These are phyloP conservation scores for Schizotus pectinicornis DNA, from an alignment of 2,888 invertebrate genomes.

Conservation along the genomic window DNA sequence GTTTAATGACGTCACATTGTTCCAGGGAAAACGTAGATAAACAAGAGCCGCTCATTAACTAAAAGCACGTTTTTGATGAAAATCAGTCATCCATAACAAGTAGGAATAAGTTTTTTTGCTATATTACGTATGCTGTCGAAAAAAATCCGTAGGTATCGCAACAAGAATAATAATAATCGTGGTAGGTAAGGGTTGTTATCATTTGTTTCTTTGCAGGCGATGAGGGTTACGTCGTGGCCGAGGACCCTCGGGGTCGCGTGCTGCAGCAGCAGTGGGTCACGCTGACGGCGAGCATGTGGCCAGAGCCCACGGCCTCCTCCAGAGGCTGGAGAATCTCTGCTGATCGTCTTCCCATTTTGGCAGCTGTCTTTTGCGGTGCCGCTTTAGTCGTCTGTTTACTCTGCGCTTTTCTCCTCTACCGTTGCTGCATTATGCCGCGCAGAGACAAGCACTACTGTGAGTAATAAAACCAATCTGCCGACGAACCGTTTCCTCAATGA, in stretches of 20 bases:
- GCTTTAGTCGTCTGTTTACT: slow-evolving; percentile 70
- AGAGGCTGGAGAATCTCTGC: slow-evolving; percentile 58
- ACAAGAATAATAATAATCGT: too few relatives aligned
- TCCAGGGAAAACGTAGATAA: too few relatives aligned
- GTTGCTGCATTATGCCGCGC: slow-evolving; percentile 73
- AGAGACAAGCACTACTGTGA: slow-evolving; percentile 73
- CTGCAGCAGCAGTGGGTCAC: slow-evolving; percentile 63
- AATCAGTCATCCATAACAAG: too few relatives aligned
- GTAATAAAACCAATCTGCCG: slow-evolving; percentile 44
- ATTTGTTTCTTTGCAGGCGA: slow-evolving; percentile 47
- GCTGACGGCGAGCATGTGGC: slow-evolving; percentile 63
- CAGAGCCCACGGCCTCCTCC: slow-evolving; percentile 55
- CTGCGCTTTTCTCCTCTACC: slow-evolving; percentile 69
- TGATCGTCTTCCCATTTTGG: slow-evolving; percentile 59
- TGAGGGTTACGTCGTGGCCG: slow-evolving; percentile 48
- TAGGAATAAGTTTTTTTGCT: too few relatives aligned
- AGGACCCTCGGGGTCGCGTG: slow-evolving; percentile 46
- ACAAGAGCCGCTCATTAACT: too few relatives aligned
- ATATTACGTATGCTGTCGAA: too few relatives aligned
- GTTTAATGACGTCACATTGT: too few relatives aligned
- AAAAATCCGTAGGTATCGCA: too few relatives aligned
- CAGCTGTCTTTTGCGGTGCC: slow-evolving; percentile 62
- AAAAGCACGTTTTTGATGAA: too few relatives aligned
- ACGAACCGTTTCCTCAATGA: background rate
- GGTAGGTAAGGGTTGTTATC: too few relatives aligned